Conservation (phyloP, 2,888 invertebrate species). For the Pterostichus niger region DNA sequence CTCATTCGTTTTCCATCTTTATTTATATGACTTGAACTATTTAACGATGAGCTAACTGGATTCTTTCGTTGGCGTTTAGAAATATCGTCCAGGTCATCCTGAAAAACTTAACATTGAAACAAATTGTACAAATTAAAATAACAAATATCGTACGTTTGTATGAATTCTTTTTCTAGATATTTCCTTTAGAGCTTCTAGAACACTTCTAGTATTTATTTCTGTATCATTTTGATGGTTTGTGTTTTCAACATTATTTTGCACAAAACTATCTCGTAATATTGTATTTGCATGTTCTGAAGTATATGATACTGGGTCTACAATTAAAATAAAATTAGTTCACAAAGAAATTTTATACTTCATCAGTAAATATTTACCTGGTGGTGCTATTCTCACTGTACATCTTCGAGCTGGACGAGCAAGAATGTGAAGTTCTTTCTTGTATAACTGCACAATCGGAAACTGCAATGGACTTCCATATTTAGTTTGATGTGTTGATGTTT, state of each 20-base stretch:
- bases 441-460: conserved; percentile 78
- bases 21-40: conserved; percentile 49
- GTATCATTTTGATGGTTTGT: conserved; percentile 74
- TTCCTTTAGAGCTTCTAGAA: conserved; percentile 80
- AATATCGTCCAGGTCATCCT: conserved; percentile 67
- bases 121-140: not conserved
- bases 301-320: conserved; percentile 58
- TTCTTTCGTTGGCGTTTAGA: conserved; percentile 66
- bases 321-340: conserved; percentile 1
- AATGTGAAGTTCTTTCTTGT: conserved; percentile 75
- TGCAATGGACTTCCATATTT: conserved; percentile 77
- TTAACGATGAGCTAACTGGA: conserved; percentile 52
- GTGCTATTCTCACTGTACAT: conserved; percentile 73
- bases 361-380: conserved; percentile 70
- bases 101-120: conserved; percentile 20
- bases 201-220: conserved; percentile 77
- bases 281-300: conserved; percentile 60
- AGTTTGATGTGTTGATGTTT: conserved; percentile 73
- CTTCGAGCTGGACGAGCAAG: conserved; percentile 73
- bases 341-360: not conserved
- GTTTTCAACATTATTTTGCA: conserved; percentile 69
- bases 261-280: conserved; percentile 62
- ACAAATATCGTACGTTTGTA: conserved; percentile 73
- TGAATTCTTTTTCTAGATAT: conserved; percentile 80
- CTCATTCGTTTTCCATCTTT: conserved; percentile 65